Base-by-base conservation (phyloP, 35 echinoderm and acorn worm genomes). In the Ptychodera flava region DNA sequence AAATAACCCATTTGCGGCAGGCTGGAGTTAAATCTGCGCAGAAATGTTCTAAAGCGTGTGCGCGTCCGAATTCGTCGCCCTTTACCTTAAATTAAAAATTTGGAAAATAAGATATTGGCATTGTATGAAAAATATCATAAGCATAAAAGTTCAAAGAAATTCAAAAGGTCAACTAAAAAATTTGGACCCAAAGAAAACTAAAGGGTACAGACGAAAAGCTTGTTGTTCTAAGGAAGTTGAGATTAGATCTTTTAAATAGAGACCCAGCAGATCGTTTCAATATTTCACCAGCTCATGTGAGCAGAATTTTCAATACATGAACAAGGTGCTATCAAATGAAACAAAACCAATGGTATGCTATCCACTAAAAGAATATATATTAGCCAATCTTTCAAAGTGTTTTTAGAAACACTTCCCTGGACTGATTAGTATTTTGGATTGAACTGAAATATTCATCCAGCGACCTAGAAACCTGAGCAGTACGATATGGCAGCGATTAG, bases 401-500 rank as follows among this genome's bases (percentile, higher is more conserved):
- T 33, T 91, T 53, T 88, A 78, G 33, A 81, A 30, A 35, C 28
- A 87, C 15, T 94, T 77, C 35, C 31, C 1, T 77, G 29, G 30
- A 1, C 81, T 91, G 1, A 82, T 79, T 82, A 78, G 89, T 35
- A 93, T 76, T 34, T 79, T 93, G 28, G 92, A 90, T 38, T 93
- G 92, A 31, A 93, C 84, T 1, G 89, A 91, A 31, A 53, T 93
- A 2, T 91, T 87, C 76, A 93, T 91, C 31, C 52, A 93, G 77
- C 76, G 85, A 83, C 92, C 92, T 78, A 35, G 89, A 0, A 15
- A 22, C 1, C 85, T 93, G 30, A n/a, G n/a, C n/a, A n/a, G n/a
- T n/a, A n/a, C n/a, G n/a, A n/a, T n/a, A n/a, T n/a, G n/a, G n/a
- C n/a, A n/a, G n/a, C n/a, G n/a, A n/a, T n/a, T n/a, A n/a, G n/a